Evolutionary conservation across 1,140 invertebrate species (phyloP).

Genomic region (Ylistrum balloti): DNA sequence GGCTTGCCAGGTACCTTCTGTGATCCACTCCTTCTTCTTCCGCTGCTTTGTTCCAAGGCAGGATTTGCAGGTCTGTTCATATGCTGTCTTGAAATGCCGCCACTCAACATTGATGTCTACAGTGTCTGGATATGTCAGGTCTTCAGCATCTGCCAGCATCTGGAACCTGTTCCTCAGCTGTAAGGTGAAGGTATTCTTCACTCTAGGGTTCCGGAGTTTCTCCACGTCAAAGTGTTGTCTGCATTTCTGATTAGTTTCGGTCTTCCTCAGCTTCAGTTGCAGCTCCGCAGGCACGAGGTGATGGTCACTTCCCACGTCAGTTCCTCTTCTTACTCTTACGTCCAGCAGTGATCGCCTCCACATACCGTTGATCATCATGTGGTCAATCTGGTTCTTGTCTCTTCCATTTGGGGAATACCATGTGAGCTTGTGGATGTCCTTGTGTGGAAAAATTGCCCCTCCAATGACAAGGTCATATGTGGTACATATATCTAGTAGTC

Average conservation of each 20-base stretch:
- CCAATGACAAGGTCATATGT: too few relatives aligned
- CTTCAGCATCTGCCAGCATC: too few relatives aligned
- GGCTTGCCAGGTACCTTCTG: constrained; percentile 19
- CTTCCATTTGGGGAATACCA: constrained; percentile 60
- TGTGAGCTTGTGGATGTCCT: constrained; percentile 64
- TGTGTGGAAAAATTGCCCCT: constrained; percentile 91
- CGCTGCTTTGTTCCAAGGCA: background rate
- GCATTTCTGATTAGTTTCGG: background rate
- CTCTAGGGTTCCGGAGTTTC: background rate
- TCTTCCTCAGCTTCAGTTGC: background rate
- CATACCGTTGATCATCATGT: constrained; percentile 46
- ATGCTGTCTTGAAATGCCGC: background rate
- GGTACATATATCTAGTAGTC: constrained; percentile 55
- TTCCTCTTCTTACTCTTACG: constrained; percentile 11
- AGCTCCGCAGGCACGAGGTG: background rate
- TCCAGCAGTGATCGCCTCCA: constrained; percentile 27
- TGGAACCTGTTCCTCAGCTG: too few relatives aligned
- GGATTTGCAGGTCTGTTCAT: background rate
- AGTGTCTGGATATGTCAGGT: background rate
- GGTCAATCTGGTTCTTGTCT: constrained; percentile 59
- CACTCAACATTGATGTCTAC: background rate
- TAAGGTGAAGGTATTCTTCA: too few relatives aligned
- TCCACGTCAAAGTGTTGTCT: background rate
- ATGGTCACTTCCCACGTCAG: too few relatives aligned
- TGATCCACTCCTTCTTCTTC: background rate